phyloP scores from a whole-genome alignment of 2,113 vertebrate species.

The Rhegmatorhina hoffmannsi region DNA sequence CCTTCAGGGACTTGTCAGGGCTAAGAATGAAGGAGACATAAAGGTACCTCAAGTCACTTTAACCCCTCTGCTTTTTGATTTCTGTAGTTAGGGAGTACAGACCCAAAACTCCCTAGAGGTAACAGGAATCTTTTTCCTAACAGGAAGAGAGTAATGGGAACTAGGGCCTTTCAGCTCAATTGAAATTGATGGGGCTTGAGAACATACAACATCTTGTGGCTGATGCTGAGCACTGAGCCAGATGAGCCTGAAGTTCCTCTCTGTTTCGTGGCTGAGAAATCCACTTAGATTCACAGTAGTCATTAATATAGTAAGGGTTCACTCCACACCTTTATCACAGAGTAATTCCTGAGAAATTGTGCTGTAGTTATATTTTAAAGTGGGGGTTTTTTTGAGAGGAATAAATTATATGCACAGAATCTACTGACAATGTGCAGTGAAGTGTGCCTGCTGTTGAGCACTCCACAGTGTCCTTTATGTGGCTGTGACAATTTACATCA shows the following conservation, averaged over 20 bases:
- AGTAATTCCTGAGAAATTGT: background rate
- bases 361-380: background rate
- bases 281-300: background rate
- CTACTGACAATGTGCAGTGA: background rate
- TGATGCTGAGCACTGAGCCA: background rate
- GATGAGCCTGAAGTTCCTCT: background rate
- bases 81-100: background rate
- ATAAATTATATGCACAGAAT: background rate
- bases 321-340: background rate
- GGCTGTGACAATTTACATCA: conserved; percentile 31
- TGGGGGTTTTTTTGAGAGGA: background rate
- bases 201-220: background rate
- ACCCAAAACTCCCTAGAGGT: background rate
- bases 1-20: background rate
- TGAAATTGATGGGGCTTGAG: background rate
- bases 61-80: background rate
- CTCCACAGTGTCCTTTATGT: background rate
- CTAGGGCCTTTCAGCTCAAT: background rate
- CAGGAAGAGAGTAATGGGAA: background rate
- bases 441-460: background rate
- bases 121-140: background rate
- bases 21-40: background rate
- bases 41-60: background rate
- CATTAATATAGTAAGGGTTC: background rate
- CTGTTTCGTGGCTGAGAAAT: background rate